Percentiles rank a stretch among this genome's conserved stretches.
Evolutionary conservation across 2,113 vertebrate species (phyloP).

Genomic region (Ammodytes dubius): DNA sequence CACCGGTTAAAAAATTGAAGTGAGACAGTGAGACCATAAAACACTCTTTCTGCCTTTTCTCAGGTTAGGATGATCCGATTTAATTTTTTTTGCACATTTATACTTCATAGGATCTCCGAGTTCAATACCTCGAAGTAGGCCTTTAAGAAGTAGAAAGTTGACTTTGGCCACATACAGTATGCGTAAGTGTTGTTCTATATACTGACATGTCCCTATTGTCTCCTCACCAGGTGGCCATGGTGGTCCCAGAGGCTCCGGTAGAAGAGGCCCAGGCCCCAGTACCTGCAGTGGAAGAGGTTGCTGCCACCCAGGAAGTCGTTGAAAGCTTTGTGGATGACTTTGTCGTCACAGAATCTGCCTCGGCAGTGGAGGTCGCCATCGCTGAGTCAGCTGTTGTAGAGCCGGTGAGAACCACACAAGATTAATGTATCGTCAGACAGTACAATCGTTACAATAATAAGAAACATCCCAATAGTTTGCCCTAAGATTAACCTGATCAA

Average conservation of each 20-base stretch:
- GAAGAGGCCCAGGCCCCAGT: constrained; percentile 18
- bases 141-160: neutral
- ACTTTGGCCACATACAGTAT: neutral
- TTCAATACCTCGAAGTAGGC: too few species aligned
- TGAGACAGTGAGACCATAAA: too few species aligned
- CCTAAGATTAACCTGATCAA: too few species aligned
- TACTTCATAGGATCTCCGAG: too few species aligned
- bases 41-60: too few species aligned
- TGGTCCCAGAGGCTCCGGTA: constrained; percentile 19
- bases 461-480: neutral
- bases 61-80: too few species aligned
- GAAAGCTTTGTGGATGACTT: constrained; percentile 54
- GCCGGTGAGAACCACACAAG: constrained; percentile 42
- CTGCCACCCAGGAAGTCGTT: constrained; percentile 6
- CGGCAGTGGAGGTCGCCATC: constrained; percentile 36
- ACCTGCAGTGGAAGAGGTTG: constrained; percentile 24
- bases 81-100: too few species aligned
- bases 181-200: neutral
- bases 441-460: neutral
- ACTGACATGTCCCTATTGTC: neutral
- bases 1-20: too few species aligned
- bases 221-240: constrained; percentile 36
- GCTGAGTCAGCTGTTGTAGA: constrained; percentile 36
- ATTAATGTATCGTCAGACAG: neutral
- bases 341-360: constrained; percentile 57